Conservation (phyloP, 1,140 invertebrate genomes). For the Papilio glaucus region DNA sequence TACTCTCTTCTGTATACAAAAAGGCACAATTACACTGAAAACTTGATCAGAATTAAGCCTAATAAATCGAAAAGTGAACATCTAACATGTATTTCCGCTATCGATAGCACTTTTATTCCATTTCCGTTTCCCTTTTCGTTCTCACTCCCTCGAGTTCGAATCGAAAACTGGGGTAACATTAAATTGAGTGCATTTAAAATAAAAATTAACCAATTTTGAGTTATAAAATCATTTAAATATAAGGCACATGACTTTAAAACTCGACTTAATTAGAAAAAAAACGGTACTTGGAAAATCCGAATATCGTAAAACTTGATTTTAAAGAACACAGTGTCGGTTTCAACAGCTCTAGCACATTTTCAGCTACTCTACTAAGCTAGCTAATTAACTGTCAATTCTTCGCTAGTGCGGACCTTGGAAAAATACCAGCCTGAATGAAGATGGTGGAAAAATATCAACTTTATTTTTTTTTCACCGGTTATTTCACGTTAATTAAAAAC, state of each 20-base stretch:
- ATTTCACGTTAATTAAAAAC: constrained; percentile 9
- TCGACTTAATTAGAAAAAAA: too few relatives aligned
- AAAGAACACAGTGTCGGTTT: too few relatives aligned
- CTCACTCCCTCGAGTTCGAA: neutral
- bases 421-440: neutral
- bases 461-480: neutral
- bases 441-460: neutral
- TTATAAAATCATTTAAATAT: too few relatives aligned
- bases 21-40: neutral
- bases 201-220: too few relatives aligned
- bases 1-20: neutral
- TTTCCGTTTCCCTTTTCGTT: constrained; percentile 9
- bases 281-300: too few relatives aligned
- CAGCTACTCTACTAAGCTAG: neutral
- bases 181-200: too few relatives aligned
- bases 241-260: too few relatives aligned
- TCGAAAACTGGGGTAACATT: neutral
- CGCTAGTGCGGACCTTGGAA: neutral
- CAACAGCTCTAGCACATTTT: too few relatives aligned
- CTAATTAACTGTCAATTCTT: constrained; percentile 15
- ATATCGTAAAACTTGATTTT: too few relatives aligned
- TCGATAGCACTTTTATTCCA: constrained; percentile 17
- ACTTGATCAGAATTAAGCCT: neutral
- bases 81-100: constrained; percentile 1
- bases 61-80: neutral